Evolutionary conservation across 2,113 vertebrate species (phyloP).

Genomic region (Cisticola juncidis): DNA sequence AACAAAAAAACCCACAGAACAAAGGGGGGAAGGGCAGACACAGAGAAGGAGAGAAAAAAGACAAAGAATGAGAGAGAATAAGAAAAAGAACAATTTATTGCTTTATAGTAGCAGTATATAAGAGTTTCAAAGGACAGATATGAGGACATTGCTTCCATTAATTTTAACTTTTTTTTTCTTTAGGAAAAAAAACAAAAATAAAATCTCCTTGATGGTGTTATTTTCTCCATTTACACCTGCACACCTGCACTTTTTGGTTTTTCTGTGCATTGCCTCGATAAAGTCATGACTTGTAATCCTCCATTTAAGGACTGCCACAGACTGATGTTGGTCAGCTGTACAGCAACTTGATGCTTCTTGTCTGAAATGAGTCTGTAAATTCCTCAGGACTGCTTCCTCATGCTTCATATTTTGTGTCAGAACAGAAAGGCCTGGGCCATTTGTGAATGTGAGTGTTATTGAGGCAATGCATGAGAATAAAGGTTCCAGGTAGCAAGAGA

Average conservation of each 20-base stretch:
- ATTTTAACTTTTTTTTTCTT: not conserved
- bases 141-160: not conserved
- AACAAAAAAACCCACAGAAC: not conserved
- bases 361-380: not conserved
- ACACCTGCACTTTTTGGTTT: not conserved
- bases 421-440: not conserved
- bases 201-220: not conserved
- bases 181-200: fast-evolving
- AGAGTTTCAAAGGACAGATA: not conserved
- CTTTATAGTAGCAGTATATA: not conserved
- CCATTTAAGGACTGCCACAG: not conserved
- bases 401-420: not conserved
- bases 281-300: not conserved
- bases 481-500: not conserved
- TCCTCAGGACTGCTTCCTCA: not conserved
- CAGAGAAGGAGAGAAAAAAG: not conserved
- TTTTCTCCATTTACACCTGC: not conserved
- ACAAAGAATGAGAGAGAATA: not conserved
- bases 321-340: not conserved
- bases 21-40: not conserved
- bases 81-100: not conserved
- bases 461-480: not conserved
- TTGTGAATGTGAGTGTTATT: not conserved
- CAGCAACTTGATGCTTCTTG: not conserved
- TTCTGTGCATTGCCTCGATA: not conserved